Evolutionary conservation across 2,113 vertebrate genomes (phyloP), one percentile per base, ranked within the genome.

Genomic region (Notarius quadriscutis): DNA sequence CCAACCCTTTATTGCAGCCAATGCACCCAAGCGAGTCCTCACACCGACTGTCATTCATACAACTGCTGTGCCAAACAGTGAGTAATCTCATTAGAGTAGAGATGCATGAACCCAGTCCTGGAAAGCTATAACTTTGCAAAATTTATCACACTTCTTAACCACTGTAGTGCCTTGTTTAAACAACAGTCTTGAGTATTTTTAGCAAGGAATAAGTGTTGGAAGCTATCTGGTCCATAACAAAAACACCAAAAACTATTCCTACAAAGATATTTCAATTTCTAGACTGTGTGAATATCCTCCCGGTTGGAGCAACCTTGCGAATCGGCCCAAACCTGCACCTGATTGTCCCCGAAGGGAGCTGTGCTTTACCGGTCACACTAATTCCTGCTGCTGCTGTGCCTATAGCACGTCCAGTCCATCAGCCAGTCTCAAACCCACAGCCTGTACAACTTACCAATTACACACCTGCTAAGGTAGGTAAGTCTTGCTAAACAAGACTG

Each of bases 291-390:
- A 94, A 91, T 88, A 91, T 92, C 86, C 58, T 95, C 55, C 91
- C 94, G 22, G 50, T 93, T 41, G 94, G 93, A 81, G 75, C 93
- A 2, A 81, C 94, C 6, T 89, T 95, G 0, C 91, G 92, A 11
- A 89, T 94, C 78, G 94, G 92, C n/a, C 85, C 92, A 86, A 94
- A 92, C 87, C 72, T 96, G 77, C 95, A 95, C 65, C 86, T 96
- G 50, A 93, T 96, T 81, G 91, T 96, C 6, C 94, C 95, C 11
- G 92, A 95, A 25, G 92, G 92, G 8, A 67, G 87, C 41, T 91
- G 93, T 87, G 90, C 93, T 30, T 74, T 95, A 51, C 89, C 94
- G 0, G 50, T 90, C 25, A 81, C 84, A 0, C 67, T 87, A 10
- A 86, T 90, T 78, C 89, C 87, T 12, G 62, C 90, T 57, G 60